These are phyloP conservation scores for Meta bourneti DNA, from an alignment of 2,888 invertebrate species.

Conservation along the genomic window DNA sequence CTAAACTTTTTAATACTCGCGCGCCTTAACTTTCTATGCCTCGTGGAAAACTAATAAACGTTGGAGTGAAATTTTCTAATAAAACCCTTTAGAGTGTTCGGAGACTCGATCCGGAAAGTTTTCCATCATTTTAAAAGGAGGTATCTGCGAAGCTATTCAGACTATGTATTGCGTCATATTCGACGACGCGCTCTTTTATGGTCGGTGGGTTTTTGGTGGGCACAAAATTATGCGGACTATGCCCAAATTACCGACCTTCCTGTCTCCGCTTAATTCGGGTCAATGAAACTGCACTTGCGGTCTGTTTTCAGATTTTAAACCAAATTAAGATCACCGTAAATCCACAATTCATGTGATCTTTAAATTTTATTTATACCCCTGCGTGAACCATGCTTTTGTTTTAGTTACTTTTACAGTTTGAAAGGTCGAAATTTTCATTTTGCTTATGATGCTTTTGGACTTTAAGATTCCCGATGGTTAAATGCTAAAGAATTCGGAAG, in stretches of 20 bases:
- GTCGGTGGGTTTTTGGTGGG: constrained; percentile 27
- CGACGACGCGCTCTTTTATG: constrained; percentile 18
- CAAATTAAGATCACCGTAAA: too few relatives aligned
- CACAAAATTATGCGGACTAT: constrained; percentile 27
- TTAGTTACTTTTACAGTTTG: too few relatives aligned
- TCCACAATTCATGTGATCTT: too few relatives aligned
- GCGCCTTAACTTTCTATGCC: constrained; percentile 10
- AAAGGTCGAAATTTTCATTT: too few relatives aligned
- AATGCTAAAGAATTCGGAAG: too few relatives aligned
- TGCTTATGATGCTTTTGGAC: too few relatives aligned
- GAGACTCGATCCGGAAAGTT: constrained; percentile 42
- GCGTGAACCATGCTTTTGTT: too few relatives aligned
- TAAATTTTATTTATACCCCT: too few relatives aligned
- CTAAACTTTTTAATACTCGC: constrained; percentile 36
- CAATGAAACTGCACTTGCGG: too few relatives aligned
- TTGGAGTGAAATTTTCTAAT: constrained; percentile 47
- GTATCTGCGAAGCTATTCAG: constrained; percentile 33
- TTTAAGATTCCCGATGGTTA: too few relatives aligned
- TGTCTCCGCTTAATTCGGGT: background rate
- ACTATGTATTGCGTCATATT: constrained; percentile 32
- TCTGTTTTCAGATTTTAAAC: too few relatives aligned
- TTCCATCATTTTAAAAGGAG: constrained; percentile 41
- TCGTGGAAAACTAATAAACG: constrained; percentile 44
- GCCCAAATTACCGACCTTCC: constrained; percentile 8
- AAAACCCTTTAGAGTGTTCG: constrained; percentile 23